Conservation (phyloP, 2,888 invertebrate genomes). For the Agrilus cyanescens region DNA sequence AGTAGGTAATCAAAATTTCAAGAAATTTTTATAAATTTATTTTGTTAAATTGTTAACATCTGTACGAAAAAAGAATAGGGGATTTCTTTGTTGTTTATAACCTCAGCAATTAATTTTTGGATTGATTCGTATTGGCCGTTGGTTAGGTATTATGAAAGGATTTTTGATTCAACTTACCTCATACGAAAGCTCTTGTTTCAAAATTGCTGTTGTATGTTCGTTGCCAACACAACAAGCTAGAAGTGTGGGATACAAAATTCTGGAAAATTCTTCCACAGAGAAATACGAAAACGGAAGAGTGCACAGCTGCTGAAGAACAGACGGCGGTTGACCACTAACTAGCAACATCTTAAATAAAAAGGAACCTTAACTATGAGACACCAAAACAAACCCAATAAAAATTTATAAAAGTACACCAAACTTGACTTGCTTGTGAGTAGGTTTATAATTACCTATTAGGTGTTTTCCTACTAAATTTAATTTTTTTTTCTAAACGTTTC, state of each 20-base stretch:
- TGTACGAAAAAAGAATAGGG: background rate
- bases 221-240: slow-evolving; percentile 58
- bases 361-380: no score
- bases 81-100: background rate
- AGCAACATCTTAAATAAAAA: slow-evolving; percentile 49
- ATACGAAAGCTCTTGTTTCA: slow-evolving; percentile 58
- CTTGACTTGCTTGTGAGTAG: no score
- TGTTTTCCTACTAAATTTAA: no score
- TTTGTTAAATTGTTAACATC: background rate
- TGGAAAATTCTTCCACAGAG: slow-evolving; percentile 58
- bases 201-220: slow-evolving; percentile 56
- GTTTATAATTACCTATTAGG: no score
- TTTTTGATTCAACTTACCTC: slow-evolving; percentile 36
- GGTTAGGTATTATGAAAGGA: background rate
- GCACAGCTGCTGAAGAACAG: slow-evolving; percentile 75
- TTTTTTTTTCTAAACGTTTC: no score
- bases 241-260: slow-evolving; percentile 67
- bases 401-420: background rate
- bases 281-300: slow-evolving; percentile 78
- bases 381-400: background rate
- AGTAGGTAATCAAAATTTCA: slow-evolving; percentile 1
- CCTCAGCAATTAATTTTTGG: background rate
- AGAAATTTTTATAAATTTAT: no score
- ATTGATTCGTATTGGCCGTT: no score
- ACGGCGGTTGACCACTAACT: slow-evolving; percentile 63